Evolutionary conservation across 2,113 vertebrate genomes (phyloP), one percentile per base, ranked within the genome.

Genomic region (Pseudolaguvia tuberculata): DNA sequence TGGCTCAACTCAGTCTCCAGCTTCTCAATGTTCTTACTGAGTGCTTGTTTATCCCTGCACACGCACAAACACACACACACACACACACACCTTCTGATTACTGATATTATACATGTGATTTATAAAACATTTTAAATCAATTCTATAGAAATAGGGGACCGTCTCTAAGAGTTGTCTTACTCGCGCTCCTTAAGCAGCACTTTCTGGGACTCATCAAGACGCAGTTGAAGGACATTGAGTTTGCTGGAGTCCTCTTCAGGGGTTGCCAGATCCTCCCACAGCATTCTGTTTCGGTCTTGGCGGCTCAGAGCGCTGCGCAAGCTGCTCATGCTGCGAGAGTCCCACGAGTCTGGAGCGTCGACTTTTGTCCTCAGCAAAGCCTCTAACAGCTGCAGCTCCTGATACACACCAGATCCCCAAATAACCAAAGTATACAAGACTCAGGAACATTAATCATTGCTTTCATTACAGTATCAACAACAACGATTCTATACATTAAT

Each of bases 171-270:
- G 23, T 52, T 55, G 2, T 45, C 81, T 94, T 86, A 95, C 94
- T 95, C 94, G 72, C 94, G 77, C 76, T 94, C 94, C 80, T 94
- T 94, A 27, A 94, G 90, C 23, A 95, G 88, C 86, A 97, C 94
- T 85, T 98, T 98, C 83, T 98, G 97, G 63, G 94, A 95, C 70
- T 99, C 95, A 0, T 99, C 96, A 71, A 99, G 90, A 56, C 97
- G 90, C n/a, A 98, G 92, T 82, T 96, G 94, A 29, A 99, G 90
- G 25, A 92, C 97, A 0, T 91, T 97, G 79, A 97, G 81, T 88
- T 93, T 97, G 81, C 94, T 89, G 65, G 89, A 81, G 14, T 97
- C 96, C 29, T 97, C 96, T 73, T 98, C 94, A 0, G 85, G 15
- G 4, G 84, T 1, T 1, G 87, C 84, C 35, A 91, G 58, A 1